Conservation (phyloP, 2,797 vertebrate species). For the Botia kubotai region DNA sequence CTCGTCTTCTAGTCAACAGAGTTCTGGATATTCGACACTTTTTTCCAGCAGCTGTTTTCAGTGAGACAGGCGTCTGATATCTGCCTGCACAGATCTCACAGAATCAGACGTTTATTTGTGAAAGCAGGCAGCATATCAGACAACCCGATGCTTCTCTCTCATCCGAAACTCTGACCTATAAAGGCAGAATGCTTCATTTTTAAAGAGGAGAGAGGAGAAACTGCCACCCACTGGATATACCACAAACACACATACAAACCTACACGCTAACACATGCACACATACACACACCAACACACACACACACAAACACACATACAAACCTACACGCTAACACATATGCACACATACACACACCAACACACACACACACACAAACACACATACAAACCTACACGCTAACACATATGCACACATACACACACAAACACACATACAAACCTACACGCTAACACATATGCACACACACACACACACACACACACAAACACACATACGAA, state of each 20-base stretch:
- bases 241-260: background rate
- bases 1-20: conserved; percentile 59
- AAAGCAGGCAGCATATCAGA: background rate
- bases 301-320: too few relatives aligned
- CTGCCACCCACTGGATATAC: conserved; percentile 24
- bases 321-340: background rate
- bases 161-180: conserved; percentile 4
- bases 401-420: too few relatives aligned
- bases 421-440: too few relatives aligned
- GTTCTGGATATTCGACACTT: too few relatives aligned
- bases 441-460: too few relatives aligned
- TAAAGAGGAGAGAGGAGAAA: conserved; percentile 18
- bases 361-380: too few relatives aligned
- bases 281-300: too few relatives aligned
- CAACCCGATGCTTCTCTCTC: background rate
- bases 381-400: too few relatives aligned
- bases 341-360: accelerated
- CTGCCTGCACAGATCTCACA: background rate
- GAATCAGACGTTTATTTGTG: conserved; percentile 17
- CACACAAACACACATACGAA: too few relatives aligned
- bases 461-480: too few relatives aligned
- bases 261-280: too few relatives aligned
- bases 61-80: background rate
- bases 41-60: background rate
- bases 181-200: background rate